Evolutionary conservation across 92 coral and sea anemone genomes (phyloP).

Genomic region (Siderastrea radians): DNA sequence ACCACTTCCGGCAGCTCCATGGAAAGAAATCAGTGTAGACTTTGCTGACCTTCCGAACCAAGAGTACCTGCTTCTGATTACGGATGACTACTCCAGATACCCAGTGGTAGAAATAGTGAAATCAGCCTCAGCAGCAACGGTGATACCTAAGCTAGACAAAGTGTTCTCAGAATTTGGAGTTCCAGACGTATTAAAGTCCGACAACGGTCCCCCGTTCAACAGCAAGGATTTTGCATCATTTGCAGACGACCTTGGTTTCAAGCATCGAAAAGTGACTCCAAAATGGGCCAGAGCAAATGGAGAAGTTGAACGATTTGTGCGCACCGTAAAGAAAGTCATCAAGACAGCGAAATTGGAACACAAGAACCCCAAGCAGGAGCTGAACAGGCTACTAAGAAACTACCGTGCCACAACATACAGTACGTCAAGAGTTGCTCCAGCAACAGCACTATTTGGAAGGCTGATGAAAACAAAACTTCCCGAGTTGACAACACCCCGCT

Average conservation of each 20-base stretch:
- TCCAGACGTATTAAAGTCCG: slow-evolving; percentile 56
- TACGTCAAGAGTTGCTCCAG: slow-evolving; percentile 63
- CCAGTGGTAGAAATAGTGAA: slow-evolving; percentile 52
- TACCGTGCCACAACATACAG: slow-evolving; percentile 74
- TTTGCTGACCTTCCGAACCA: slow-evolving; percentile 33
- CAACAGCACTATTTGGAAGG: slow-evolving; percentile 59
- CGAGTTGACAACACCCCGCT: slow-evolving; percentile 20
- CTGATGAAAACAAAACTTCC: slow-evolving; percentile 71
- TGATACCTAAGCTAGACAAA: slow-evolving; percentile 53
- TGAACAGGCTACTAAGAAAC: slow-evolving; percentile 55
- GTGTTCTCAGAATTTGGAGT: slow-evolving; percentile 62
- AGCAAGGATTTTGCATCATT: slow-evolving; percentile 48
- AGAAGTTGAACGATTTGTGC: slow-evolving; percentile 68
- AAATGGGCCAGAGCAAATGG: slow-evolving; percentile 78
- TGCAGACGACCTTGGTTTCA: slow-evolving; percentile 62
- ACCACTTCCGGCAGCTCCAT: slow-evolving; percentile 70
- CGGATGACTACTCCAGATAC: slow-evolving; percentile 61
- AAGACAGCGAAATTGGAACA: slow-evolving; percentile 53
- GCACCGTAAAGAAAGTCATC: slow-evolving; percentile 42
- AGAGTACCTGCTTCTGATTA: slow-evolving; percentile 4
- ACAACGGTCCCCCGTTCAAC: slow-evolving; percentile 78
- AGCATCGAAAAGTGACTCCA: slow-evolving; percentile 73
- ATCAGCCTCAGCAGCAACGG: slow-evolving; percentile 41
- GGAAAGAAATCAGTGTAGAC: slow-evolving; percentile 69
- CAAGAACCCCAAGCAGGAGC: slow-evolving; percentile 56